phyloP scores from a whole-genome alignment of 2,113 vertebrate species.

The Podarcis muralis region DNA sequence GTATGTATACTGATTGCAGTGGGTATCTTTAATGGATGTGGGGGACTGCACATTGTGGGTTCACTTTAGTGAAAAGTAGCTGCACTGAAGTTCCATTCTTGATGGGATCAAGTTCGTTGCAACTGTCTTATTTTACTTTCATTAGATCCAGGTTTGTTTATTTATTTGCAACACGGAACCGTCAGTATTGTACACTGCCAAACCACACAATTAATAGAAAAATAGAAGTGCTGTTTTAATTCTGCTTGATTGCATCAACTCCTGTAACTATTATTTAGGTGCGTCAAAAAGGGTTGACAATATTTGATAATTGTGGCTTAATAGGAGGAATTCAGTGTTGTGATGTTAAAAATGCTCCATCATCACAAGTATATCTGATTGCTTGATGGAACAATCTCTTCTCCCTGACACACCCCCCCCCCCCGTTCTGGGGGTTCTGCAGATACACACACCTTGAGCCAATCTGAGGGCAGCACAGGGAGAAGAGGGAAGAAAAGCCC shows the following conservation, averaged over 20 bases:
- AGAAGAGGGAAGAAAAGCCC: too few species aligned
- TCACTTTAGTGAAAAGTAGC: not conserved
- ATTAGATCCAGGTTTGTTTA: not conserved
- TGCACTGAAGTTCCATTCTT: not conserved
- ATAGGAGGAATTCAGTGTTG: too few species aligned
- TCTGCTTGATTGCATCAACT: not conserved
- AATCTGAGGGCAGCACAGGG: too few species aligned
- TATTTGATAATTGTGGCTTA: too few species aligned
- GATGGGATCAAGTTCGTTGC: not conserved
- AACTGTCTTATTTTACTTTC: not conserved
- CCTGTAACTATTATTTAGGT: not conserved
- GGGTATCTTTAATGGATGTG: fast-evolving
- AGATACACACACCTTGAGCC: too few species aligned
- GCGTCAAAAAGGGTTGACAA: not conserved
- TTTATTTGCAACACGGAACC: not conserved
- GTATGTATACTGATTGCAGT: conserved; percentile 64
- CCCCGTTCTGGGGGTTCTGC: too few species aligned
- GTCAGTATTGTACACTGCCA: not conserved
- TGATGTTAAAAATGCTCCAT: too few species aligned
- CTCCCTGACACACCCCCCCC: too few species aligned
- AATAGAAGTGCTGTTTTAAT: not conserved
- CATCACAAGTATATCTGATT: too few species aligned
- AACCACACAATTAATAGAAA: not conserved
- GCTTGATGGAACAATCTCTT: too few species aligned
- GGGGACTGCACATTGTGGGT: not conserved